phyloP scores from a whole-genome alignment of 1,140 invertebrate genomes.

The Antheraea mylitta region DNA sequence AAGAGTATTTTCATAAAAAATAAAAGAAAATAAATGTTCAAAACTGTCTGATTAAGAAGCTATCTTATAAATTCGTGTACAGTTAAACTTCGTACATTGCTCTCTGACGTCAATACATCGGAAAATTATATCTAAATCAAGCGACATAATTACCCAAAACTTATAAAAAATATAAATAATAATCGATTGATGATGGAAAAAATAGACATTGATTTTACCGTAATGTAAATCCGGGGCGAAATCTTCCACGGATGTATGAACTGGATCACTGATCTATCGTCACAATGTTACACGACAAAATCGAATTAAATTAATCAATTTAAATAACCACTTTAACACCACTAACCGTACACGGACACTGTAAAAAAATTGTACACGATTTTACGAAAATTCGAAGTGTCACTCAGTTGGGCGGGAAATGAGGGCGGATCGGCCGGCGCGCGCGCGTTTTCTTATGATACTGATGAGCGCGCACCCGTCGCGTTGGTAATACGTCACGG shows the following conservation, averaged over 20 bases:
- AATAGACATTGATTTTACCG: background rate
- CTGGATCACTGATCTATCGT: constrained; percentile 25
- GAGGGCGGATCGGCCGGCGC: constrained; percentile 45
- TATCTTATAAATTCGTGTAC: background rate
- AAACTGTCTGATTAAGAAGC: too few relatives aligned
- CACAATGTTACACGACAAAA: constrained; percentile 27
- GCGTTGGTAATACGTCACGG: constrained; percentile 36
- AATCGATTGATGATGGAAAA: background rate
- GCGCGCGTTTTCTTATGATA: constrained; percentile 53
- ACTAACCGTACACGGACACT: constrained; percentile 17
- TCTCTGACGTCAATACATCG: constrained; percentile 4
- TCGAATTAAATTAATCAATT: constrained; percentile 12
- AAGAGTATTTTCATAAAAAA: too few relatives aligned
- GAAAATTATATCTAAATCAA: background rate
- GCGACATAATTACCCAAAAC: background rate
- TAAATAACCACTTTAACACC: constrained; percentile 29
- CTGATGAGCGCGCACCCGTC: constrained; percentile 26
- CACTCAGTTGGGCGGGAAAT: constrained; percentile 50
- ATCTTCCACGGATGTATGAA: constrained; percentile 30
- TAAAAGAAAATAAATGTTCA: too few relatives aligned
- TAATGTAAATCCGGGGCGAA: constrained; percentile 9
- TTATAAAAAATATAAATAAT: background rate
- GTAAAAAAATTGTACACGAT: background rate
- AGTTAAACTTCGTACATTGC: background rate
- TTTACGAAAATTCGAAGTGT: constrained; percentile 31